These are phyloP conservation scores for Drosophila persimilis DNA, from an alignment of 1,140 invertebrate genomes.

Conservation along the genomic window DNA sequence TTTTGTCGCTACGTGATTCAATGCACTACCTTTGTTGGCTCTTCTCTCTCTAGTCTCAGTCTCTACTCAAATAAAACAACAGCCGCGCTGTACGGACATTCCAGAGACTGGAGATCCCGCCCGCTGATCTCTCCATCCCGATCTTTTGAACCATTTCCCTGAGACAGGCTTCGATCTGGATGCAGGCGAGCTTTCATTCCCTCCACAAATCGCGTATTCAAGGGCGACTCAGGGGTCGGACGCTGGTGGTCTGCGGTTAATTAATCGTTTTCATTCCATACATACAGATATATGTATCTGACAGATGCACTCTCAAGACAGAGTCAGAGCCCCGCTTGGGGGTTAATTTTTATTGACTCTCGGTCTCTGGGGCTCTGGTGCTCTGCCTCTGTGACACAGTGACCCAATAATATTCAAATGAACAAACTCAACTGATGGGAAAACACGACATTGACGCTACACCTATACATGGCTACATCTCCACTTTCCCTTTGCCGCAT, in stretches of 20 bases:
- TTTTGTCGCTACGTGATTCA: constrained; percentile 63
- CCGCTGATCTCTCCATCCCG: too few relatives aligned
- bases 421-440: constrained; percentile 15
- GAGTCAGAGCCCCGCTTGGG: constrained; percentile 6
- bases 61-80: constrained; percentile 24
- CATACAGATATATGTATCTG: constrained; percentile 4
- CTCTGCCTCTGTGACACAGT: constrained; percentile 61
- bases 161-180: too few relatives aligned
- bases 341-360: constrained; percentile 62
- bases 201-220: constrained; percentile 16
- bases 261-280: constrained; percentile 72
- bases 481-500: constrained; percentile 46
- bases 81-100: background rate
- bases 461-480: background rate
- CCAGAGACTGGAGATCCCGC: too few relatives aligned
- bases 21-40: constrained; percentile 62
- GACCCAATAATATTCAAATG: constrained; percentile 74
- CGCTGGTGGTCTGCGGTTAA: constrained; percentile 69
- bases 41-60: constrained; percentile 5
- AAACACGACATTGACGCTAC: background rate
- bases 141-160: too few relatives aligned
- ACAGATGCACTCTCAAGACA: too few relatives aligned
- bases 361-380: constrained; percentile 4
- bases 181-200: background rate
- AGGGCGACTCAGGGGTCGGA: constrained; percentile 50